Evolutionary conservation across 2,113 vertebrate species (phyloP).

Genomic region (Hemiscyllium ocellatum): DNA sequence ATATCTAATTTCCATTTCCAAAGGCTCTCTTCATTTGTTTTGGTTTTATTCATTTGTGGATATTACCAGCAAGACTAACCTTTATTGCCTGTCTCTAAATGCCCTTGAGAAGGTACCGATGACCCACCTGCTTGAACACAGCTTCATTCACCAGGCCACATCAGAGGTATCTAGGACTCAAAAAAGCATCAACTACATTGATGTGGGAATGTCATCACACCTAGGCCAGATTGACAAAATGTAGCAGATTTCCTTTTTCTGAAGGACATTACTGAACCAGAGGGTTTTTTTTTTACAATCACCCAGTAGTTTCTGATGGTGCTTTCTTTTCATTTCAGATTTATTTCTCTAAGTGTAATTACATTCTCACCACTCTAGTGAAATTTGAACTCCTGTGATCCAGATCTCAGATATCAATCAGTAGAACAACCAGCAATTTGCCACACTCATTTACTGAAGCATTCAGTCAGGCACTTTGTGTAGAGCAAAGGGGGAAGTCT

Average conservation of each 20-base stretch:
- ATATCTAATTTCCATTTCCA: background rate
- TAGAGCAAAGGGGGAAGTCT: too few species aligned
- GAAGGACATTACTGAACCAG: too few species aligned
- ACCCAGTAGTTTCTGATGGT: too few species aligned
- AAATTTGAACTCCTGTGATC: too few species aligned
- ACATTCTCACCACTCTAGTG: too few species aligned
- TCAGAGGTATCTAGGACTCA: background rate
- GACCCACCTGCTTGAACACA: background rate
- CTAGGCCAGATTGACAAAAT: background rate
- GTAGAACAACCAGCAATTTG: too few species aligned
- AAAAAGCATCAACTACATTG: background rate
- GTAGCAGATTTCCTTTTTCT: background rate
- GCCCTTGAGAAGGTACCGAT: background rate
- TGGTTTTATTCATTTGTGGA: background rate
- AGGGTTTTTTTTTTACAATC: too few species aligned
- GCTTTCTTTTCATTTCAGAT: too few species aligned
- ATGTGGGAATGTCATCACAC: background rate
- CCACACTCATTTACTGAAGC: background rate
- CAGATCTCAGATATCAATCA: too few species aligned
- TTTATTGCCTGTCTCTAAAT: background rate
- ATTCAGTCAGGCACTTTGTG: background rate
- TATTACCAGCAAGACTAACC: background rate
- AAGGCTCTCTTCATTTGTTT: background rate
- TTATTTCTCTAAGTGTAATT: too few species aligned
- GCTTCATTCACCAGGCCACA: background rate